Conservation (phyloP, 2,113 vertebrate genomes). For the Ictalurus furcatus region DNA sequence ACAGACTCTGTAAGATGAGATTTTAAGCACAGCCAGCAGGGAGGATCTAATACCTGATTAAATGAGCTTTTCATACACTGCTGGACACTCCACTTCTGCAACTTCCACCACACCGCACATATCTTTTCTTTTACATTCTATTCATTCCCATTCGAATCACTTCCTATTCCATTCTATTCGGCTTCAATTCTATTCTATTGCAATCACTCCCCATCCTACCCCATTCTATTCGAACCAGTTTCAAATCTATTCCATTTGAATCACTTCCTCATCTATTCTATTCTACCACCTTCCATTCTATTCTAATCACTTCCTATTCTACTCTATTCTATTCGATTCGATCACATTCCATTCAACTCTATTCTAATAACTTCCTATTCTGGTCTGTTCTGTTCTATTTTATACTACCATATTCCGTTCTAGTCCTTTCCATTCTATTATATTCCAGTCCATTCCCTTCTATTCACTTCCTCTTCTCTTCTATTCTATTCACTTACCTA, state of each 20-base stretch:
- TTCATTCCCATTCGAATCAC: background rate
- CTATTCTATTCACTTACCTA: background rate
- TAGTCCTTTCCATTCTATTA: background rate
- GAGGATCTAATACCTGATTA: constrained; percentile 15
- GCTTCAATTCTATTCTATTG: background rate
- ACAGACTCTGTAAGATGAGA: background rate
- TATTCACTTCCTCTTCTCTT: background rate
- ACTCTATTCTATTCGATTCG: background rate
- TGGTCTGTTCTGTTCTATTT: background rate
- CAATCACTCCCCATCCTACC: background rate
- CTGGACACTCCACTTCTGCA: background rate
- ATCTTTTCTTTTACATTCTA: background rate
- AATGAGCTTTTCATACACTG: constrained; percentile 11
- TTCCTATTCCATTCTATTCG: background rate
- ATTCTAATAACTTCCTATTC: background rate
- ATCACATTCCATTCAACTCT: background rate
- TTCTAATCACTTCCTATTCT: background rate
- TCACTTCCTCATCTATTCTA: background rate
- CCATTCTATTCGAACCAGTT: background rate
- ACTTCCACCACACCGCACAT: background rate
- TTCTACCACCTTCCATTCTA: background rate
- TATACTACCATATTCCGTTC: background rate
- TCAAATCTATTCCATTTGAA: background rate
- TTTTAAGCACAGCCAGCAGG: constrained; percentile 4
- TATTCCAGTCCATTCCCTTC: background rate